Conservation (phyloP, 1,140 invertebrate genomes). For the Orussus abietinus region DNA sequence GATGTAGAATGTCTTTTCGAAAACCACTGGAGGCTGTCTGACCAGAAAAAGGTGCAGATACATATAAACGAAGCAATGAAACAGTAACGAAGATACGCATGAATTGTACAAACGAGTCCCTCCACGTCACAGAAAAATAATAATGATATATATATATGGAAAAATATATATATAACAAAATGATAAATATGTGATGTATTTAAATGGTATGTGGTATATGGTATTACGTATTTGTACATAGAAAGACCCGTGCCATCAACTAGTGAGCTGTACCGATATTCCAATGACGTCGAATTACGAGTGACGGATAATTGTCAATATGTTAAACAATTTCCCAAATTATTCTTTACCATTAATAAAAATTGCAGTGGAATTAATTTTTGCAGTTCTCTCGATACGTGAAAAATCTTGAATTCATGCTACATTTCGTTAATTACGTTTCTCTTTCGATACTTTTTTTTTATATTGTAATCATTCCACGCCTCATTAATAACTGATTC, state of each 20-base stretch:
- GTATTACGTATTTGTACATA: conserved; percentile 54
- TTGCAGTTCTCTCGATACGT: too few species aligned
- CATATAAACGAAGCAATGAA: conserved; percentile 49
- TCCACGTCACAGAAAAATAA: conserved; percentile 49
- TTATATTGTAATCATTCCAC: too few species aligned
- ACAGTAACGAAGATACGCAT: conserved; percentile 50
- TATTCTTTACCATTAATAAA: too few species aligned
- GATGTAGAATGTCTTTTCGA: too few species aligned
- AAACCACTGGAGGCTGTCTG: conserved; percentile 46
- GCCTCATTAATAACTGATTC: too few species aligned
- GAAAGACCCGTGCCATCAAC: conserved; percentile 52
- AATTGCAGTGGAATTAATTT: too few species aligned
- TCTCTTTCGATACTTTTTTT: too few species aligned
- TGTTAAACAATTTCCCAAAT: too few species aligned
- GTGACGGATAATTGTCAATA: background rate
- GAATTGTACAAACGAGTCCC: conserved; percentile 54
- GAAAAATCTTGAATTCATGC: too few species aligned
- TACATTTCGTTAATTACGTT: too few species aligned
- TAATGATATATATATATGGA: conserved; percentile 27
- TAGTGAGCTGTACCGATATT: conserved; percentile 52
- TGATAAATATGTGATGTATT: conserved; percentile 54
- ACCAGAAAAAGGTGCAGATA: conserved; percentile 31
- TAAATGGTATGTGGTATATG: conserved; percentile 54
- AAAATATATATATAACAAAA: conserved; percentile 43
- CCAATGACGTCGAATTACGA: conserved; percentile 27